Percentiles rank a stretch among this genome's conserved stretches.
Evolutionary conservation across 2,888 invertebrate genomes (phyloP).

Genomic region (Drosophila lutescens): DNA sequence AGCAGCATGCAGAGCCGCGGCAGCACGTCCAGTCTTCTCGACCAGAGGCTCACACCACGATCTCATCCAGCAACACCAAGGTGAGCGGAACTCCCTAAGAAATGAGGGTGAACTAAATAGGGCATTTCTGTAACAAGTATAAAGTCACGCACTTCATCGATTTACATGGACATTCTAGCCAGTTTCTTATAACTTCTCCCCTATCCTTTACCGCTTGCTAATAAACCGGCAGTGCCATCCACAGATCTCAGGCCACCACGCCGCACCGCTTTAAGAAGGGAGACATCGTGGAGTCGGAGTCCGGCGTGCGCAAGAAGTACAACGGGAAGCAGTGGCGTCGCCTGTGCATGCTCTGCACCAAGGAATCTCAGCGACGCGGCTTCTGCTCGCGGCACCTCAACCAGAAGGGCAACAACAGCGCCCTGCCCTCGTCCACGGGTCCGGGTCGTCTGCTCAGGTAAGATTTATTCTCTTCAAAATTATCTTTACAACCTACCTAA

Average conservation of each 20-base stretch:
- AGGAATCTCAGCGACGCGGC: conserved; percentile 98
- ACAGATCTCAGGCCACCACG: conserved; percentile 94
- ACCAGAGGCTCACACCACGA: conserved; percentile 93
- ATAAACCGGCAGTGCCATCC: conserved; percentile 23
- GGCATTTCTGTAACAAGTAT: not conserved
- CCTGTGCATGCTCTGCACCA: conserved; percentile 97
- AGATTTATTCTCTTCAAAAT: not conserved
- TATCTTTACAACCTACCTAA: too few species aligned
- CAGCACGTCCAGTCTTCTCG: conserved; percentile 94
- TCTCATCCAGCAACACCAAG: conserved; percentile 96
- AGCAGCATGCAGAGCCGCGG: conserved; percentile 96
- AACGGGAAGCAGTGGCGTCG: conserved; percentile 99
- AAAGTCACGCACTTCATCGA: not conserved
- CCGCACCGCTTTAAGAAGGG: conserved; percentile 99
- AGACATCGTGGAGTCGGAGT: conserved; percentile 88
- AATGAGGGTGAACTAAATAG: not conserved
- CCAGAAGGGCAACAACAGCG: conserved; percentile 90
- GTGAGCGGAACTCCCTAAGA: conserved; percentile 82
- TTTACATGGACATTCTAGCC: not conserved
- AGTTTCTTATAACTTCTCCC: not conserved
- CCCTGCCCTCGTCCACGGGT: conserved; percentile 83
- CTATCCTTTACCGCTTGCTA: conserved; percentile 16
- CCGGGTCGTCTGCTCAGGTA: conserved; percentile 83
- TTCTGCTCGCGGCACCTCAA: conserved; percentile 98
- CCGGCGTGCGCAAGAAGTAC: conserved; percentile 98